Conservation (phyloP, 1,140 invertebrate species). For the Calycopis cecrops region DNA sequence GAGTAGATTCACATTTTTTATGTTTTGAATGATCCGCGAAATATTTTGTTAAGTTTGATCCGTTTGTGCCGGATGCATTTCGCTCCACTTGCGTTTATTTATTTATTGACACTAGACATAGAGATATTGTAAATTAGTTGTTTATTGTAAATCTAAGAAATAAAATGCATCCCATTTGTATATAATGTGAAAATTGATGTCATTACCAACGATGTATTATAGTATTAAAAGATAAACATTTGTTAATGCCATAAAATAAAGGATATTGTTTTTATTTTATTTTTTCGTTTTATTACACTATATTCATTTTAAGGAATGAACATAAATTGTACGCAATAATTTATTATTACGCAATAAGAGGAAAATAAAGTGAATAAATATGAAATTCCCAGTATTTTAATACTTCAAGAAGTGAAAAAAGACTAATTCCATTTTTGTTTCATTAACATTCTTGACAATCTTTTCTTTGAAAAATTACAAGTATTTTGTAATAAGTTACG, state of each 20-base stretch:
- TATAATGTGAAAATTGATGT: conserved; percentile 65
- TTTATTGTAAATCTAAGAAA: conserved; percentile 45
- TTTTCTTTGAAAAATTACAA: too few species aligned
- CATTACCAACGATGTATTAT: conserved; percentile 71
- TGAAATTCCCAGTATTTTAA: too few species aligned
- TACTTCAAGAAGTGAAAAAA: too few species aligned
- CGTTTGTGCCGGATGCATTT: conserved; percentile 17
- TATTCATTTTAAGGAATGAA: background rate
- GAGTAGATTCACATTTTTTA: conserved; percentile 11
- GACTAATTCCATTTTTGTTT: too few species aligned
- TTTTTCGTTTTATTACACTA: conserved; percentile 49
- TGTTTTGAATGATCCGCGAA: conserved; percentile 24
- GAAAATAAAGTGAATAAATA: too few species aligned
- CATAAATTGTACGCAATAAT: background rate
- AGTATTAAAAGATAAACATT: conserved; percentile 50
- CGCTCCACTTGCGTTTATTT: conserved; percentile 46
- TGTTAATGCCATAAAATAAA: conserved; percentile 72
- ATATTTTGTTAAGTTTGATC: conserved; percentile 60
- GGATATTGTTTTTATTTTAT: conserved; percentile 72
- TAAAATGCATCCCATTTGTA: conserved; percentile 55
- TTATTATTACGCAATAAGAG: too few species aligned
- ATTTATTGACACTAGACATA: conserved; percentile 58
- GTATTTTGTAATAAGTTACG: too few species aligned
- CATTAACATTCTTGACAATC: too few species aligned
- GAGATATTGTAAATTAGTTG: conserved; percentile 53